A percentile compares a stretch with the other conserved stretches of the same genome.
Evolutionary conservation across 2,113 vertebrate species (phyloP).

Genomic region (Gila orcuttii): DNA sequence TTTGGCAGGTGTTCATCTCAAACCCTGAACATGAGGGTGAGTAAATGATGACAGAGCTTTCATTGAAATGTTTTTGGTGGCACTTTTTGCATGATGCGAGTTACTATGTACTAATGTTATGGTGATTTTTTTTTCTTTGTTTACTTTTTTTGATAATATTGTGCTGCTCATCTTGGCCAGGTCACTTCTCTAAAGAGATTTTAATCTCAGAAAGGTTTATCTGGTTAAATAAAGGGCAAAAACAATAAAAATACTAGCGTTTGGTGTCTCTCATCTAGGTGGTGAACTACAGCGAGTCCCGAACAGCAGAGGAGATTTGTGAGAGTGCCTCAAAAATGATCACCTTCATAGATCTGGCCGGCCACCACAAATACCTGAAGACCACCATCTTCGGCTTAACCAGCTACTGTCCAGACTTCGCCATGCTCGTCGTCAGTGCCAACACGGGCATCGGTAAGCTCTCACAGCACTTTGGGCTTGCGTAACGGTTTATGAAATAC

Average conservation of each 20-base stretch:
- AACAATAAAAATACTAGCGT: too few species aligned
- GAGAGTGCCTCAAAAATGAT: constrained; percentile 99
- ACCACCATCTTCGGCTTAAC: constrained; percentile 99
- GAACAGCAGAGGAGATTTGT: constrained; percentile 96
- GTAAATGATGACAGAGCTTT: too few species aligned
- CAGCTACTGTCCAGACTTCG: constrained; percentile 98
- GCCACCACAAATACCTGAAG: constrained; percentile 98
- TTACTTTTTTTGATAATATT: too few species aligned
- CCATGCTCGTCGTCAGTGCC: constrained; percentile 95
- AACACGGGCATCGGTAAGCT: constrained; percentile 95
- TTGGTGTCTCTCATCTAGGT: constrained; percentile 76
- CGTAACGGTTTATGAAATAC: neutral
- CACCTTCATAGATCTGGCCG: constrained; percentile 97
- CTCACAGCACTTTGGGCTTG: neutral
- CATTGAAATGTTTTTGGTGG: neutral
- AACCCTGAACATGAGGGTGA: too few species aligned
- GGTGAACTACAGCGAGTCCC: constrained; percentile 97
- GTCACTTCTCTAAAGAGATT: too few species aligned
- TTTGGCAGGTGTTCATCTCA: too few species aligned
- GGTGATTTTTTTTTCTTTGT: too few species aligned
- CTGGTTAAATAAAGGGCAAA: too few species aligned
- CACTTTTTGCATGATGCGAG: neutral
- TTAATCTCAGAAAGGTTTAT: too few species aligned
- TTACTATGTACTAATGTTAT: too few species aligned
- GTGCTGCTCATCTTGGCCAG: too few species aligned